phyloP scores from a whole-genome alignment of 2,888 invertebrate species.

The Cryptophagus acutangulus region DNA sequence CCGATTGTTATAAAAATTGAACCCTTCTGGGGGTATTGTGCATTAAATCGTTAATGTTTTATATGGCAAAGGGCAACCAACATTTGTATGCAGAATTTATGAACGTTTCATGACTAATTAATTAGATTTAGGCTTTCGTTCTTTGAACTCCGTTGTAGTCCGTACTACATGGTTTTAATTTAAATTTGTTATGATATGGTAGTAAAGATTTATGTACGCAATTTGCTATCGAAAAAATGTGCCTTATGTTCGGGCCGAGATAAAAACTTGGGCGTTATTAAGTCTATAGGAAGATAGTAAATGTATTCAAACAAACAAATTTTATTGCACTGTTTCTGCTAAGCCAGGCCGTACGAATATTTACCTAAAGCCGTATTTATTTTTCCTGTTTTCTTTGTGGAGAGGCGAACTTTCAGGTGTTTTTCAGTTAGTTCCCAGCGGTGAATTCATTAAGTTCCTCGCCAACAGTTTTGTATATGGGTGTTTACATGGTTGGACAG shows the following conservation, averaged over 20 bases:
- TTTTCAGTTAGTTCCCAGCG: constrained; percentile 1
- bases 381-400: constrained; percentile 1
- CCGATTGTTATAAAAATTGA: constrained; percentile 9
- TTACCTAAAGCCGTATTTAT: not conserved
- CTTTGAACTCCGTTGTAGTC: too few species aligned
- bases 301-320: not conserved
- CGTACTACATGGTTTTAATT: not conserved
- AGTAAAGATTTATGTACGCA: too few species aligned
- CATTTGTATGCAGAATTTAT: too few species aligned
- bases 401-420: constrained; percentile 1
- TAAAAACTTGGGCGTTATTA: too few species aligned
- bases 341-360: not conserved
- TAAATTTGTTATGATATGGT: too few species aligned
- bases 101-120: too few species aligned
- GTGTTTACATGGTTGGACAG: not conserved
- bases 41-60: constrained; percentile 14
- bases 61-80: too few species aligned
- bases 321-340: not conserved
- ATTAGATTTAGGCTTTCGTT: too few species aligned
- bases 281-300: too few species aligned
- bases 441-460: not conserved
- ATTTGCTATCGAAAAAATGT: too few species aligned
- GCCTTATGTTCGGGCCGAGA: too few species aligned
- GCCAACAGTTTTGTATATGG: not conserved
- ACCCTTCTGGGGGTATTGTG: constrained; percentile 12